Evolutionary conservation across 2,797 vertebrate genomes (phyloP).

Genomic region (Urocyon cinereoargenteus): DNA sequence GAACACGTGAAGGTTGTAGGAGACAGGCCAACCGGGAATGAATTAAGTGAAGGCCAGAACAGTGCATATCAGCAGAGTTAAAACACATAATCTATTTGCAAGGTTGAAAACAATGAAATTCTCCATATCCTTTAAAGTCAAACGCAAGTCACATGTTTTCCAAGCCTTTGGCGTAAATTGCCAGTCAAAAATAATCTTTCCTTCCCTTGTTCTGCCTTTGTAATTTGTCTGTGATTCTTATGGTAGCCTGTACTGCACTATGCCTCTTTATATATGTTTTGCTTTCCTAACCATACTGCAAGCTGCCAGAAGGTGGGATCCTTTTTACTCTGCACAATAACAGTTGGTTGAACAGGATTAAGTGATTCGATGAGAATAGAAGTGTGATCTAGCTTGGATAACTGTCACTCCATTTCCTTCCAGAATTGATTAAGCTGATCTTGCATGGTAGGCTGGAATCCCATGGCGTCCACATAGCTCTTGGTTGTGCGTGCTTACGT

Average conservation of each 20-base stretch:
- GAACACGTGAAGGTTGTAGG: background rate
- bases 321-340: background rate
- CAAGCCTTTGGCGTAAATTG: background rate
- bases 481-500: background rate
- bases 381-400: background rate
- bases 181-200: background rate
- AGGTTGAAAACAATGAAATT: background rate
- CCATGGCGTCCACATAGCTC: background rate
- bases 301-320: background rate
- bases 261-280: background rate
- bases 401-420: background rate
- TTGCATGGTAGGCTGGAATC: background rate
- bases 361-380: background rate
- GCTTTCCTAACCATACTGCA: background rate
- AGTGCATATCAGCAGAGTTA: background rate
- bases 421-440: background rate
- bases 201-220: background rate
- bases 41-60: background rate
- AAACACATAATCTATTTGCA: background rate
- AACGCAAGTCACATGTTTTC: background rate
- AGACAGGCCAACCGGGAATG: background rate
- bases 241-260: background rate
- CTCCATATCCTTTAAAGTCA: background rate
- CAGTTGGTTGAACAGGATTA: slow-evolving; percentile 8
- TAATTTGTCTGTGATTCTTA: background rate